Conservation (phyloP, 2,888 invertebrate species). For the Tetragonisca angustula region DNA sequence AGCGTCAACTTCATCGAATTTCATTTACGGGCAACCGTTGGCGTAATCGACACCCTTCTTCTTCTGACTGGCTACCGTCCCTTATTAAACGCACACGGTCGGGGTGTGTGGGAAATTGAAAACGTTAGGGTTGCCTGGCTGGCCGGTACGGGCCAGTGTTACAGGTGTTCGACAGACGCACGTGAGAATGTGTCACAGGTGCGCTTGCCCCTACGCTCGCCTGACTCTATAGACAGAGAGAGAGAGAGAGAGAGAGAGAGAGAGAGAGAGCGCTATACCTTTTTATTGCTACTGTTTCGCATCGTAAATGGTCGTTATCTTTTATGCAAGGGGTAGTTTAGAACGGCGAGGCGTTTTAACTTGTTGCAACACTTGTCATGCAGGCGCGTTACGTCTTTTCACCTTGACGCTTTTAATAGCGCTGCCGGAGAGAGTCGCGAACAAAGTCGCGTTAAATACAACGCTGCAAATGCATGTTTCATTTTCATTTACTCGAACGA, state of each 20-base stretch:
- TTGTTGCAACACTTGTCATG: background rate
- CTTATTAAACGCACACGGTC: constrained; percentile 45
- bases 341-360: constrained; percentile 31
- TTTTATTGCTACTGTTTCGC: constrained; percentile 70
- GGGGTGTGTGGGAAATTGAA: constrained; percentile 71
- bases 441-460: no score
- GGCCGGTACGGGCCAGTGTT: constrained; percentile 64
- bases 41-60: background rate
- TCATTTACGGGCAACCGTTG: constrained; percentile 28
- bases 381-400: background rate
- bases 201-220: constrained; percentile 61
- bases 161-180: constrained; percentile 79
- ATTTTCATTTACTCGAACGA: no score
- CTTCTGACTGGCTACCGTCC: constrained; percentile 6
- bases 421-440: background rate
- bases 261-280: constrained; percentile 43
- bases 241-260: background rate
- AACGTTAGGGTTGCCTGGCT: constrained; percentile 51
- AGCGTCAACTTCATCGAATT: background rate
- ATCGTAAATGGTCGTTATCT: constrained; percentile 74
- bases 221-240: constrained; percentile 3
- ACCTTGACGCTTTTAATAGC: constrained; percentile 2
- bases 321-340: constrained; percentile 30
- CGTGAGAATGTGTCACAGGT: constrained; percentile 83
- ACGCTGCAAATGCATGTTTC: no score